A percentile compares a stretch with the other conserved stretches of the same genome.
phyloP scores from a whole-genome alignment of 37 sponge, comb jelly and placozoan genomes.

The Agelas oroides region DNA sequence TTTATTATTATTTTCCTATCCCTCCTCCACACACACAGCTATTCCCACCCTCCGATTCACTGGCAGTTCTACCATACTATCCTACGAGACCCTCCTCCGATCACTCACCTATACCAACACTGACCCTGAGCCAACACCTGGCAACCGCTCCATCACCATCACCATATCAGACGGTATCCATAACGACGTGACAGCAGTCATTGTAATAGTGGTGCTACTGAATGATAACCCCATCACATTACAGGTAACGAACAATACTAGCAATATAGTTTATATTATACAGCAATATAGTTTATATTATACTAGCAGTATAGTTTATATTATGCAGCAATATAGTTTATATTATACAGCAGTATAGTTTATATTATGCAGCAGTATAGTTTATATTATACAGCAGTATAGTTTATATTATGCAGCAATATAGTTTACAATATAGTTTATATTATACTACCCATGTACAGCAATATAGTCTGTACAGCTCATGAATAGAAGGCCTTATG shows the following conservation, averaged over 20 bases:
- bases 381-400: too few relatives aligned
- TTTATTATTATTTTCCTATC: background rate
- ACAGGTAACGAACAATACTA: background rate
- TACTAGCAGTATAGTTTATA: too few relatives aligned
- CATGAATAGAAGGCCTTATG: too few relatives aligned
- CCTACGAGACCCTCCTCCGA: conserved; percentile 6
- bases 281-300: too few relatives aligned
- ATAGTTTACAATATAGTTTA: too few relatives aligned
- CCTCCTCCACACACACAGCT: background rate
- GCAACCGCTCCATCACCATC: conserved; percentile 24
- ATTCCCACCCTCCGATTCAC: background rate
- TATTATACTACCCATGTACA: too few relatives aligned
- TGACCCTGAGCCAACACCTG: conserved; percentile 46
- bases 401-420: too few relatives aligned
- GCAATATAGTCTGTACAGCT: too few relatives aligned
- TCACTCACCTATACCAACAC: conserved; percentile 45
- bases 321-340: too few relatives aligned
- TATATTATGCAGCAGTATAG: too few relatives aligned
- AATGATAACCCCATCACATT: conserved; percentile 53
- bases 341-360: too few relatives aligned
- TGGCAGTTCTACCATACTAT: background rate
- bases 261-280: too few relatives aligned
- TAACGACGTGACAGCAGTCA: conserved; percentile 15
- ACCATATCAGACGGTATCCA: conserved; percentile 52
- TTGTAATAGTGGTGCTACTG: conserved; percentile 14